A percentile compares a stretch with the other conserved stretches of the same genome.
phyloP scores from a whole-genome alignment of 1,140 invertebrate genomes.

The Neodiprion pinetum region DNA sequence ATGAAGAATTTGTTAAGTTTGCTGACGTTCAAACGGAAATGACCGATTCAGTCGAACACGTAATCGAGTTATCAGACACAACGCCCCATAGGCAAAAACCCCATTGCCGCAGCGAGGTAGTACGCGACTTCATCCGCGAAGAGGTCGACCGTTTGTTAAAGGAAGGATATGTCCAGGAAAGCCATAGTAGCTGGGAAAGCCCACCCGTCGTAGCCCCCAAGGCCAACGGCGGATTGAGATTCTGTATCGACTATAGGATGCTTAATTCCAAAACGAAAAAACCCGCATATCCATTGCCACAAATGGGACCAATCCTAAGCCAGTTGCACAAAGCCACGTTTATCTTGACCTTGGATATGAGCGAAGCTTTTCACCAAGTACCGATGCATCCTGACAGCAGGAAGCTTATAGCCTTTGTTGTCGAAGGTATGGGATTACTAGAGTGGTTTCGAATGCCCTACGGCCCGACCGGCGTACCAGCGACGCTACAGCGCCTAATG shows the following conservation, averaged over 20 bases:
- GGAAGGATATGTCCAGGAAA: constrained; percentile 6
- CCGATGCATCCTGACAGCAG: no score
- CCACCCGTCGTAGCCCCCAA: constrained; percentile 7
- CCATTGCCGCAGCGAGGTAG: constrained; percentile 10
- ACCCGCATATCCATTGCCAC: neutral
- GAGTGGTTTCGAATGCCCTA: no score
- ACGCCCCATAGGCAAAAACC: constrained; percentile 26
- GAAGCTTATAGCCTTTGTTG: no score
- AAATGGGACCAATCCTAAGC: neutral
- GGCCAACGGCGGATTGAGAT: neutral
- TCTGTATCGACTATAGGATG: no score
- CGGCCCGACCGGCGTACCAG: no score
- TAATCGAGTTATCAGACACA: constrained; percentile 20
- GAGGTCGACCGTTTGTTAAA: constrained; percentile 18
- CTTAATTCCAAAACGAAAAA: no score
- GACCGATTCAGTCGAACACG: constrained; percentile 22
- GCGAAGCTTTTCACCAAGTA: neutral
- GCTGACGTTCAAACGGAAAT: constrained; percentile 10
- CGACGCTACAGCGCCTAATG: no score
- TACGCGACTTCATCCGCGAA: constrained; percentile 7
- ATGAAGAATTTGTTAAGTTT: constrained; percentile 22
- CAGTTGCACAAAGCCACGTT: constrained; percentile 4
- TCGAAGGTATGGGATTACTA: no score
- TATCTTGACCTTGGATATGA: neutral
- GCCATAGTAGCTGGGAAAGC: constrained; percentile 15